Base-by-base conservation (phyloP, 2,797 vertebrate species). In the Zenarchopterus dispar region DNA sequence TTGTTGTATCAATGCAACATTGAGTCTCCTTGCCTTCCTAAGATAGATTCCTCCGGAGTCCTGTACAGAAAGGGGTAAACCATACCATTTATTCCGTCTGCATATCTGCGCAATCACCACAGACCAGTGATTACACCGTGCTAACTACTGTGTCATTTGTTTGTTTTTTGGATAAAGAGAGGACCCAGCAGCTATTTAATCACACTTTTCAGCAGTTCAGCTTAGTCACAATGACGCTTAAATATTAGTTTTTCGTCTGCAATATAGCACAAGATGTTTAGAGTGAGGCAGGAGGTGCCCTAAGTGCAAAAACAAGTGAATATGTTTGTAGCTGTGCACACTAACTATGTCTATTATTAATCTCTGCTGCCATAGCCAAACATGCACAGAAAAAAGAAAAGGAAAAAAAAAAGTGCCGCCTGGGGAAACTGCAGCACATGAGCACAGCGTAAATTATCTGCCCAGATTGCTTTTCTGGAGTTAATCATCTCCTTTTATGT, bases 401-500 rank as follows among this genome's bases (percentile, higher is more conserved):
- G 36, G 46, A 39, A 50, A 58, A 55, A 70, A 62, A 57, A 54
- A 76, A 77, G 58, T 22, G 33, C 19, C 6, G 74, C 62, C 62
- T 8, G 48, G 47, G 77, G 78, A 80, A 56, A 67, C 80, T 64
- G 48, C 68, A 22, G 74, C 81, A 56, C 68, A 71, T 56, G 65
- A 73, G 62, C 75, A 0, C 59, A 11, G 74, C 56, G 73, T 86
- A 89, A 91, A 91, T 89, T 73, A 88, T 84, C 83, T 62, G 41
- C 74, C 69, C 77, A 81, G 84, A 86, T 89, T 88, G 87, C 84
- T 90, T 88, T 81, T 82, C 80, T 85, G 73, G 82, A 90, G 87
- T 92, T 91, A 91, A 91, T 92, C 85, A 90, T 91, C 88, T 88
- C 77, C 86, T 88, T 91, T 91, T 91, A 87, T 90, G 86, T 82